Base-by-base conservation (phyloP, 2,888 invertebrate genomes). In the Drosophila anomelani region DNA sequence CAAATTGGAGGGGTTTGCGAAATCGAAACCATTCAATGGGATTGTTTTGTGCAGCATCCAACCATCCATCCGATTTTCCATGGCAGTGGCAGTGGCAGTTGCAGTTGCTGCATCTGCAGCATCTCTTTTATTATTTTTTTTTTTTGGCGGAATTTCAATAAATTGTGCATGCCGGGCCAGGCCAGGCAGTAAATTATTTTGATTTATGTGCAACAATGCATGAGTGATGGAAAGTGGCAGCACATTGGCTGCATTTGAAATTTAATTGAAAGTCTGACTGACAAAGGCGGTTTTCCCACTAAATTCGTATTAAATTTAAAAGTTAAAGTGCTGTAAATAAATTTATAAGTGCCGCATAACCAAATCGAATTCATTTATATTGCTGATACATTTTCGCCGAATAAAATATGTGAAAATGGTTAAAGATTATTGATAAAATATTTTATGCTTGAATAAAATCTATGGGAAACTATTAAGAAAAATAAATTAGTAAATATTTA, bases 171-270 rank as follows among this genome's bases (percentile, higher is more conserved):
- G 44, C 15, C 44, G 34, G 26, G 46, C 41, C 46, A 32, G 68
- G 67, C 69, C 46, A 32, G 68, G 67, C 69, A 64, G 70, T 84
- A 77, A 80, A 81, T 80, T 81, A 80, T 79, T 77, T 76, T 80
- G 80, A 79, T 83, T 83, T 83, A 83, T 84, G 60, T 62, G 59
- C 59, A 72, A 61, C 39, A 71, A 58, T 59, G 73, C 58, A 67
- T 69, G 66, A 67, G 59, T 70, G 74, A 78, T 77, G 66, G 51
- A 57, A 59, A 32, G 39, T 46, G 26, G 47, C 61, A 51, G 51
- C 43, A 29, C 46, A 46, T 41, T 67, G 43, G 13, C 26, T 46
- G 67, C 32, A 53, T 67, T 69, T 59, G 51, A 67, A 59, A 67
- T 58, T 51, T 53, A 69, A 69, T 67, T 67, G 53, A 68, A 69